Conservation (phyloP, 2,888 invertebrate genomes). For the Metallyticus violacea region DNA sequence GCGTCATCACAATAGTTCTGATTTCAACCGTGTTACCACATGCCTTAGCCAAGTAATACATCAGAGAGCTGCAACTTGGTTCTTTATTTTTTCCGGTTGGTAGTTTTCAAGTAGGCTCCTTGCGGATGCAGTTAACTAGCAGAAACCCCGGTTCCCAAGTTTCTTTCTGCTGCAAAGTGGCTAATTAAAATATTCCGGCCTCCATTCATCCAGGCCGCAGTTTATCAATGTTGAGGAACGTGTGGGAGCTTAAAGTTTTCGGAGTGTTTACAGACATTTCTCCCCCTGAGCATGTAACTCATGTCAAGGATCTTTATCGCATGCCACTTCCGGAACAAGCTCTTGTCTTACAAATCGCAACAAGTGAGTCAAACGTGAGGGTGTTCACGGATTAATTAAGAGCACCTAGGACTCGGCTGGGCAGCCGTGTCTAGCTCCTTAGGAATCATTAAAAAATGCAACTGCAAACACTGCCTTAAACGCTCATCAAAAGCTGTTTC, state of each 20-base stretch:
- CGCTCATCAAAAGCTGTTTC: no score
- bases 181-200: not conserved
- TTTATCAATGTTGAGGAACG: not conserved
- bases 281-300: not conserved
- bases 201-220: not conserved
- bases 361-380: not conserved
- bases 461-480: no score
- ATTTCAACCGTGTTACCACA: not conserved
- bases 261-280: not conserved
- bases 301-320: not conserved
- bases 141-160: not conserved
- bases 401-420: not conserved
- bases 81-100: not conserved
- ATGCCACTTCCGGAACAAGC: not conserved
- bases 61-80: not conserved
- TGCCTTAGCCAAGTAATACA: not conserved
- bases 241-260: not conserved
- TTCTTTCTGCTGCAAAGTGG: not conserved
- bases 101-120: not conserved
- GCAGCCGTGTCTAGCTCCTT: no score
- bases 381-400: not conserved
- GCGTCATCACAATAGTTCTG: not conserved
- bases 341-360: not conserved
- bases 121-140: not conserved
- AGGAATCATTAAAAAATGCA: no score